These are phyloP conservation scores for Drosophila littoralis DNA, from an alignment of 1,140 invertebrate genomes.

Conservation along the genomic window DNA sequence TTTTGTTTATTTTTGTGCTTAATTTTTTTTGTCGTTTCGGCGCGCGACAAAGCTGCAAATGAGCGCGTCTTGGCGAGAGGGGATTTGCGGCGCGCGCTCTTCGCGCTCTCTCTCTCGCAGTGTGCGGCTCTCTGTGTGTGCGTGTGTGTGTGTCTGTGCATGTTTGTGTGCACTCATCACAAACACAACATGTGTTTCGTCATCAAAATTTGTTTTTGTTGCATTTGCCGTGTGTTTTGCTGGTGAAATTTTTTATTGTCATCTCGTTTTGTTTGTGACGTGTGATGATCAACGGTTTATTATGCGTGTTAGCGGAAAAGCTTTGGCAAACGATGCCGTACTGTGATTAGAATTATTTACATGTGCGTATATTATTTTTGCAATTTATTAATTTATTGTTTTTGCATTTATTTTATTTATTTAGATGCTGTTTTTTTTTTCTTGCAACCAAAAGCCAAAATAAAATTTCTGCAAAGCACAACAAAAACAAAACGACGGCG, in stretches of 20 bases:
- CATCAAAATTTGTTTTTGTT: conserved; percentile 73
- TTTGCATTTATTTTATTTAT: conserved; percentile 17
- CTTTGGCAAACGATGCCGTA: neutral
- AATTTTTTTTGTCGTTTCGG: conserved; percentile 57
- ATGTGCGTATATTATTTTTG: neutral
- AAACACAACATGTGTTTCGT: conserved; percentile 82
- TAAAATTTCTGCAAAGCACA: conserved; percentile 67
- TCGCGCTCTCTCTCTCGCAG: conserved; percentile 24
- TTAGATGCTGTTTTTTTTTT: conserved; percentile 1
- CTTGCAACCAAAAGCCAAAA: conserved; percentile 41
- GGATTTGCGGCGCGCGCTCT: conserved; percentile 6
- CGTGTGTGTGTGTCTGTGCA: neutral
- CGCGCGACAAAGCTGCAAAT: conserved; percentile 72
- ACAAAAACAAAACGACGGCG: conserved; percentile 42
- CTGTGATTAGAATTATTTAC: neutral
- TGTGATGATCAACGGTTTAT: conserved; percentile 13
- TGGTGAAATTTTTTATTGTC: conserved; percentile 43
- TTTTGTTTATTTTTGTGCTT: conserved; percentile 72
- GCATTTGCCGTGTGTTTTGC: conserved; percentile 55
- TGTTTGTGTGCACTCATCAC: conserved; percentile 24
- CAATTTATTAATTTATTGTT: too few species aligned
- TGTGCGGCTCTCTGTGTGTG: conserved; percentile 5
- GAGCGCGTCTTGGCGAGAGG: conserved; percentile 27
- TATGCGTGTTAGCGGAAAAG: conserved; percentile 3
- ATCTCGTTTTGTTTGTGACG: conserved; percentile 10